Evolutionary conservation across 2,888 invertebrate genomes (phyloP).

Genomic region (Microctonus aethiopoides): DNA sequence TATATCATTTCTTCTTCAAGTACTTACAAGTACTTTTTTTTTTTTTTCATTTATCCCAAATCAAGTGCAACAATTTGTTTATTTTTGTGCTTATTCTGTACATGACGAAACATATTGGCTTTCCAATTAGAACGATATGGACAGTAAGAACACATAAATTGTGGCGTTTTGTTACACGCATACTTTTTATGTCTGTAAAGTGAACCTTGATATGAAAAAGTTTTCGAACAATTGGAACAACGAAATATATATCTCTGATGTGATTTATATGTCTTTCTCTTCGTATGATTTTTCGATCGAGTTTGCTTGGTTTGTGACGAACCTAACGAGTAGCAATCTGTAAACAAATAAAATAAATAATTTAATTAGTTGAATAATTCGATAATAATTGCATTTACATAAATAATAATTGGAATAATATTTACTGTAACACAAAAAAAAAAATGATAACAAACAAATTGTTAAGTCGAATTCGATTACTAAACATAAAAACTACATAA

Average conservation of each 20-base stretch:
- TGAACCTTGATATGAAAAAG: background rate
- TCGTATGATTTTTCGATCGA: background rate
- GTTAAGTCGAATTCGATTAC: background rate
- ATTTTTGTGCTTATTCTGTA: slow-evolving; percentile 39
- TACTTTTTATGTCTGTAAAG: slow-evolving; percentile 41
- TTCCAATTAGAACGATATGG: slow-evolving; percentile 46
- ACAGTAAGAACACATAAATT: slow-evolving; percentile 51
- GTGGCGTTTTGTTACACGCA: slow-evolving; percentile 43
- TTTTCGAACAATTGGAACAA: background rate
- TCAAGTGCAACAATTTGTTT: background rate
- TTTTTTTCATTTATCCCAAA: background rate
- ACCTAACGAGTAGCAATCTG: background rate
- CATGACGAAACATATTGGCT: slow-evolving; percentile 43
- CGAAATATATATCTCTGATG: no score
- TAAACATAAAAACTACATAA: background rate
- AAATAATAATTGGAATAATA: background rate
- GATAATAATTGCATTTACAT: background rate
- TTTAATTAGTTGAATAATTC: background rate
- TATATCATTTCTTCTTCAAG: no score
- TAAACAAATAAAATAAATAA: background rate
- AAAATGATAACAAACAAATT: background rate
- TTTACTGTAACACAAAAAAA: background rate
- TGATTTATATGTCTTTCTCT: background rate
- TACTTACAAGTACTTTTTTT: no score
- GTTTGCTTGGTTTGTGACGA: background rate